Evolutionary conservation across 1,140 invertebrate genomes (phyloP).

Genomic region (Apis mellifera): DNA sequence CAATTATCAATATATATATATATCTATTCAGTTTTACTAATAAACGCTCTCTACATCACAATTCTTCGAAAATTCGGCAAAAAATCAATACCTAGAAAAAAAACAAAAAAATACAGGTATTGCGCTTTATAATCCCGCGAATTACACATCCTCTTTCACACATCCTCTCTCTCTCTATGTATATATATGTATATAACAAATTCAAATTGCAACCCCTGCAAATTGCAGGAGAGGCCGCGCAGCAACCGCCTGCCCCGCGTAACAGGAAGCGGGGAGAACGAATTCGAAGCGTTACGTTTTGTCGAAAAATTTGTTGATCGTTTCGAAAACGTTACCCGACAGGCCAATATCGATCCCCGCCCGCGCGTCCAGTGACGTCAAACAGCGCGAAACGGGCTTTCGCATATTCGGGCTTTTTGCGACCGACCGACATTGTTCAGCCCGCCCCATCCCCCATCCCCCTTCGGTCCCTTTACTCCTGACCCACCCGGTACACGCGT

Average conservation of each 20-base stretch:
- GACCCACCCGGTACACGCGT: constrained; percentile 66
- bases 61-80: background rate
- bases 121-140: background rate
- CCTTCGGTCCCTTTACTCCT: constrained; percentile 63
- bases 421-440: background rate
- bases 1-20: no score
- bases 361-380: constrained; percentile 47
- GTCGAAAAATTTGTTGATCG: constrained; percentile 42
- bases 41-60: background rate
- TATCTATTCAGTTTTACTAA: no score
- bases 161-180: no score
- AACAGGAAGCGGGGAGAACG: background rate
- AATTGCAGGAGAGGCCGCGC: background rate
- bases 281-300: no score
- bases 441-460: no score
- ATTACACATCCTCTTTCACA: background rate
- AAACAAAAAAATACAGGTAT: no score
- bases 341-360: constrained; percentile 21
- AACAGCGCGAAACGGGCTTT: constrained; percentile 38
- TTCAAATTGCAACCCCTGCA: background rate
- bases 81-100: background rate
- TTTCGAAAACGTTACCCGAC: constrained; percentile 35
- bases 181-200: background rate
- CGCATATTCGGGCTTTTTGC: constrained; percentile 39
- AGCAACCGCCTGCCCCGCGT: background rate